phyloP scores from a whole-genome alignment of 2,888 invertebrate genomes.

The Lasioglossum zephyrum region DNA sequence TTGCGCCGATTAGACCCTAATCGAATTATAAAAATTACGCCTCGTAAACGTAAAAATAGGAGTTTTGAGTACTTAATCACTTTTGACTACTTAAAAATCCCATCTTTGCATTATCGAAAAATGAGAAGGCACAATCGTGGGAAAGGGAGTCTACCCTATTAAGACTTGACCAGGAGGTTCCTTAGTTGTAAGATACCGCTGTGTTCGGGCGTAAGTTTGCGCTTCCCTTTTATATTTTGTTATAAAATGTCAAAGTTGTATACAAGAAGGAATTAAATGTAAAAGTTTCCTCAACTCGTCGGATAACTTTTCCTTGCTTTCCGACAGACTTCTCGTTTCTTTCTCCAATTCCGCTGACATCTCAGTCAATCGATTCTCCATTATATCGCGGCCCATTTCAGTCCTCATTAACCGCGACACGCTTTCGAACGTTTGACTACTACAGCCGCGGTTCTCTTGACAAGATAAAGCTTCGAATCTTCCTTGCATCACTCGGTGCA shows the following conservation, averaged over 20 bases:
- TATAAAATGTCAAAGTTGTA: constrained; percentile 64
- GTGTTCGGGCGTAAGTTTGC: constrained; percentile 1
- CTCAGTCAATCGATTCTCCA: constrained; percentile 56
- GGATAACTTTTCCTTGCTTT: constrained; percentile 59
- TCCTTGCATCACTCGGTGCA: constrained; percentile 63
- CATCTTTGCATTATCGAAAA: no score
- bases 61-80: no score
- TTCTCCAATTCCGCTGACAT: constrained; percentile 33
- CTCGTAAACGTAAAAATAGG: no score
- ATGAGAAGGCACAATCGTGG: no score
- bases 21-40: no score
- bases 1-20: background rate
- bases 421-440: constrained; percentile 34
- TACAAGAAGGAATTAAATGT: constrained; percentile 67
- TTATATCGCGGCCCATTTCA: constrained; percentile 44
- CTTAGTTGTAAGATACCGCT: background rate
- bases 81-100: no score
- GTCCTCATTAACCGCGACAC: constrained; percentile 65
- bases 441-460: background rate
- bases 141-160: background rate
- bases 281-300: constrained; percentile 68
- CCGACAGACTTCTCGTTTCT: constrained; percentile 45
- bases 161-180: background rate
- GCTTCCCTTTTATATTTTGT: constrained; percentile 26
- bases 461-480: constrained; percentile 29